Evolutionary conservation across 2,113 vertebrate species (phyloP), one percentile per base, ranked within the genome.

Genomic region (Heterocephalus glaber): DNA sequence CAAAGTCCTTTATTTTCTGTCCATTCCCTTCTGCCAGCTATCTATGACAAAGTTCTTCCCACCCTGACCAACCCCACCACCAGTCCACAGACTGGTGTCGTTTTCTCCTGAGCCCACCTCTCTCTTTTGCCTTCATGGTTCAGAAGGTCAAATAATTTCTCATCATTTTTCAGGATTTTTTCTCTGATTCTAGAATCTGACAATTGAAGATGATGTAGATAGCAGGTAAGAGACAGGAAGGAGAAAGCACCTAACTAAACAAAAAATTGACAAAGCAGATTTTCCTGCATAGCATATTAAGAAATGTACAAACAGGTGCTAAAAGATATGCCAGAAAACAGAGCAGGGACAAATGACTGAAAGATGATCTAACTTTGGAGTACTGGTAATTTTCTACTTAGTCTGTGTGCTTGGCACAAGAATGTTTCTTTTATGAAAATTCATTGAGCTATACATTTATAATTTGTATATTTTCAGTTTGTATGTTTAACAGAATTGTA

Each of bases 331-430:
- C 10, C 9, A 56, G 76, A 79, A 8, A 47, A 54, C 38, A 2
- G 7, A 8, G 7, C 3, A 24, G 10, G 5, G 3, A 7, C 49
- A 66, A 74, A 66, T 74, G 70, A 60, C 7, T n/a, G 5, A 38
- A 94, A 52, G 22, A 58, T 0, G 9, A 26, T 35, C n/a, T 63
- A 24, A 74, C 7, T 54, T 44, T 56, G 2, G 24, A 11, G 3
- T 76, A 19, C 49, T 89, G 33, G 6, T 35, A 54, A 92, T 77
- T 90, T 94, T 92, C 77, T 47, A 11, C n/a, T 86, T 96, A 35
- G 24, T 47, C 22, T 83, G 63, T 77, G 12, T 82, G 28, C 41
- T 95, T 81, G 16, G 16, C 61, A 35, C 68, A 49, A 58, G 19
- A 7, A 38, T 82, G 33, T 33, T 87, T 77, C 60, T 33, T 70